These are phyloP conservation scores for Sweltsa coloradensis DNA, from an alignment of 1,140 invertebrate genomes.

Conservation along the genomic window DNA sequence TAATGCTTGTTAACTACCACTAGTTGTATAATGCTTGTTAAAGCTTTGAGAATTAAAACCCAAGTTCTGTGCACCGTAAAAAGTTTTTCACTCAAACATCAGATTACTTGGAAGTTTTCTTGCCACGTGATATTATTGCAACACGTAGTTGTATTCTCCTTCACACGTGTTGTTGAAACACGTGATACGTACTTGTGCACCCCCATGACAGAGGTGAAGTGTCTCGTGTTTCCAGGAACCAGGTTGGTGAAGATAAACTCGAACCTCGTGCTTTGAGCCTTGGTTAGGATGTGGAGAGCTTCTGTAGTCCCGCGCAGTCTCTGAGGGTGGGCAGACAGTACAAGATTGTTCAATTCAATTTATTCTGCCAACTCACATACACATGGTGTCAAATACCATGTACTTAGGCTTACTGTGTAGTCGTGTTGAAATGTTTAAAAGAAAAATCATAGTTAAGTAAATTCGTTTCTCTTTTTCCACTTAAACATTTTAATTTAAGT, in stretches of 20 bases:
- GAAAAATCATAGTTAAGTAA: slow-evolving; percentile 8
- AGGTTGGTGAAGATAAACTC: slow-evolving; percentile 97
- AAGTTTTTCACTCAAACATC: too few species aligned
- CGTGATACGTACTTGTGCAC: slow-evolving; percentile 62
- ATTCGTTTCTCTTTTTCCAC: not conserved
- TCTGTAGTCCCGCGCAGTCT: slow-evolving; percentile 74
- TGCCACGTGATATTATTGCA: too few species aligned
- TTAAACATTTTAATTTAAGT: not conserved
- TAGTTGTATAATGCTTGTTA: too few species aligned
- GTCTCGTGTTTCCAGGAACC: slow-evolving; percentile 62
- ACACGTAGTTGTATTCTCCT: too few species aligned
- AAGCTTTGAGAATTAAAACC: too few species aligned
- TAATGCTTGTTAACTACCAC: too few species aligned
- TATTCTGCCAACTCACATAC: too few species aligned
- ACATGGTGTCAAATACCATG: too few species aligned
- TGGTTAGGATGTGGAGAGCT: slow-evolving; percentile 79
- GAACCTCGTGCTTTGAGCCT: slow-evolving; percentile 71
- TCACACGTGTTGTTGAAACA: too few species aligned
- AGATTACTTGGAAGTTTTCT: too few species aligned
- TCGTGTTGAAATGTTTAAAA: slow-evolving; percentile 14
- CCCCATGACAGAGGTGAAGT: slow-evolving; percentile 85
- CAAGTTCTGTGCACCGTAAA: too few species aligned
- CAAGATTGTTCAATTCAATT: slow-evolving; percentile 12
- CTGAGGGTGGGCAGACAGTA: slow-evolving; percentile 31
- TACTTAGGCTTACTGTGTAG: slow-evolving; percentile 4